Percentiles rank a stretch among this genome's conserved stretches.
phyloP scores from a whole-genome alignment of 2,888 invertebrate species.

The Tenthredo livida region DNA sequence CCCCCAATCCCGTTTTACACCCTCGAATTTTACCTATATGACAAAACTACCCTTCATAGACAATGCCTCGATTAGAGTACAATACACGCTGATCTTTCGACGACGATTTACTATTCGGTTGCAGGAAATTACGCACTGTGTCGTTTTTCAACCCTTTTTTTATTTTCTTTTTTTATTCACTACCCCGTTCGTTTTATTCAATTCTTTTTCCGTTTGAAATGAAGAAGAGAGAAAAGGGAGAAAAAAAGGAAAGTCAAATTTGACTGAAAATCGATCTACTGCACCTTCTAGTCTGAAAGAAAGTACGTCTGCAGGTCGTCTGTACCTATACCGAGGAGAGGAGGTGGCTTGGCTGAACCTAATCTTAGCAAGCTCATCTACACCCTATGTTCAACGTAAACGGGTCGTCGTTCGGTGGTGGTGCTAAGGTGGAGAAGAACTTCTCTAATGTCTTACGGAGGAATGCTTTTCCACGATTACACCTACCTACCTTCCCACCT shows the following conservation, averaged over 20 bases:
- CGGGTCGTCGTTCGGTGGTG: background rate
- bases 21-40: constrained; percentile 65
- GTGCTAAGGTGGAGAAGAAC: constrained; percentile 8
- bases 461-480: constrained; percentile 32
- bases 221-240: background rate
- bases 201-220: background rate
- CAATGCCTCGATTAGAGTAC: constrained; percentile 72
- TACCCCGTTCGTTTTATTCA: constrained; percentile 22
- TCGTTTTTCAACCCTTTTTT: background rate
- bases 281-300: background rate
- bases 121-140: background rate
- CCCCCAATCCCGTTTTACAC: constrained; percentile 67
- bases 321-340: background rate
- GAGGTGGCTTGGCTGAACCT: constrained; percentile 29
- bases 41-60: constrained; percentile 61
- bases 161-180: background rate
- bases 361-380: constrained; percentile 61
- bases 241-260: background rate
- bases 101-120: constrained; percentile 53
- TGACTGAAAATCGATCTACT: background rate
- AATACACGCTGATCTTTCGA: constrained; percentile 61
- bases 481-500: background rate
- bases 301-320: background rate
- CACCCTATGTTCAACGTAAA: constrained; percentile 39
- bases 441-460: constrained; percentile 18